These are phyloP conservation scores for Cydia strobilella DNA, from an alignment of 1,140 invertebrate genomes.

Conservation along the genomic window DNA sequence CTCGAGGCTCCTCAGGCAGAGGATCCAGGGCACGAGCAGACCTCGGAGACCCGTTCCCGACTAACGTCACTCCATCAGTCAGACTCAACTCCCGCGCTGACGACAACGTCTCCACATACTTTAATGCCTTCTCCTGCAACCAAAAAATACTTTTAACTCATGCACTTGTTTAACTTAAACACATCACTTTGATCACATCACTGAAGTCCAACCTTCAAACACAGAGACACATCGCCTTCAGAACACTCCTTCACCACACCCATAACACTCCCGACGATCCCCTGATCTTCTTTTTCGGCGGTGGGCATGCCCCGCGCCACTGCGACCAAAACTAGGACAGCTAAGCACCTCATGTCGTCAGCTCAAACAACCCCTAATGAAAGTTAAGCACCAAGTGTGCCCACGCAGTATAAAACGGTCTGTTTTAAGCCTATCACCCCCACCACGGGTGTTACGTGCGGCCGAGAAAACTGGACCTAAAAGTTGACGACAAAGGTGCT, in stretches of 20 bases:
- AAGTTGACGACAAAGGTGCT: slow-evolving; percentile 63
- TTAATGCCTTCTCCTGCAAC: slow-evolving; percentile 74
- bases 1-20: slow-evolving; percentile 84
- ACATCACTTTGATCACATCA: slow-evolving; percentile 52
- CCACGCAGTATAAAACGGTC: slow-evolving; percentile 55
- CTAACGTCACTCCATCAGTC: slow-evolving; percentile 85
- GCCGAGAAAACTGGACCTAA: slow-evolving; percentile 68
- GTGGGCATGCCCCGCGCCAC: slow-evolving; percentile 65
- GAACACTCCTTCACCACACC: slow-evolving; percentile 70
- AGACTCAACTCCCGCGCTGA: slow-evolving; percentile 78
- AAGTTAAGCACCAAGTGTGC: slow-evolving; percentile 71
- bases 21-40: slow-evolving; percentile 78
- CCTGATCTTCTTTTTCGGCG: slow-evolving; percentile 63
- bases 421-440: slow-evolving; percentile 74
- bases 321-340: slow-evolving; percentile 65
- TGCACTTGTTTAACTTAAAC: slow-evolving; percentile 18
- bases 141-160: slow-evolving; percentile 55
- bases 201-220: slow-evolving; percentile 65
- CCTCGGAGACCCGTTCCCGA: slow-evolving; percentile 82
- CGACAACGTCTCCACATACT: slow-evolving; percentile 64
- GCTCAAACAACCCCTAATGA: slow-evolving; percentile 61
- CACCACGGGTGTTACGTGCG: slow-evolving; percentile 50
- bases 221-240: slow-evolving; percentile 68
- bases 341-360: slow-evolving; percentile 59
- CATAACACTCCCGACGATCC: slow-evolving; percentile 57